Evolutionary conservation across 2,888 invertebrate species (phyloP), one percentile per base, ranked within the genome.

Genomic region (Volucella inflata): DNA sequence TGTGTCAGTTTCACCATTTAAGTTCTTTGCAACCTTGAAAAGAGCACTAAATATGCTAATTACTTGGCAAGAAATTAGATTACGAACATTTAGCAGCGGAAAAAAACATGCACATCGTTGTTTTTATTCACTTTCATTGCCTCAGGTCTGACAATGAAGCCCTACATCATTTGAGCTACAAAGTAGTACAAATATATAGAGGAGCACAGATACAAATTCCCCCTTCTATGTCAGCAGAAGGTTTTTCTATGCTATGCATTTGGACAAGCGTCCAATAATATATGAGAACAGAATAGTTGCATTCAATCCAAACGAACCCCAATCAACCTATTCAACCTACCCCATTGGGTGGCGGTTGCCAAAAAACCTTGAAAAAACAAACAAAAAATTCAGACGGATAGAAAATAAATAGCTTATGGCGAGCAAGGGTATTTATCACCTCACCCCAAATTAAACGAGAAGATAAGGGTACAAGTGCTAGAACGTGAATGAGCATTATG

Each of bases 1-100:
- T 62, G 40, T 74, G 42, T 16, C 48, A 40, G 42, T 65, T 71
- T 38, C 51, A 65, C 46, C 36, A 46, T 74, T 64, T 51, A 44
- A 46, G 40, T 68, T 62, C 62, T 50, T 48, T 62, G 42, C 53
- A 55, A 74, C 83, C 83, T 83, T 83, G 74, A 64, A n/a, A 48
- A 8, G 38, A 57, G 44, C 10, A 74, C 46, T 21, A 36, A 36
- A 55, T 50, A 67, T 78, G 62, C 67, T 78, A 83, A 83, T 83
- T 79, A 83, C 83, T 83, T 83, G 83, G 62, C 83, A 83, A 78
- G 74, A 78, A 83, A 78, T 68, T 36, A 78, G 71, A 83, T 72
- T 72, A 68, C 60, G 53, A 72, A 48, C 76, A 30, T 50, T 51
- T 48, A 40, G 4, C 17, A 16, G 16, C 21, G 8, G 55, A 16